Conservation (phyloP, 2,113 vertebrate genomes). For the Sturnus vulgaris region DNA sequence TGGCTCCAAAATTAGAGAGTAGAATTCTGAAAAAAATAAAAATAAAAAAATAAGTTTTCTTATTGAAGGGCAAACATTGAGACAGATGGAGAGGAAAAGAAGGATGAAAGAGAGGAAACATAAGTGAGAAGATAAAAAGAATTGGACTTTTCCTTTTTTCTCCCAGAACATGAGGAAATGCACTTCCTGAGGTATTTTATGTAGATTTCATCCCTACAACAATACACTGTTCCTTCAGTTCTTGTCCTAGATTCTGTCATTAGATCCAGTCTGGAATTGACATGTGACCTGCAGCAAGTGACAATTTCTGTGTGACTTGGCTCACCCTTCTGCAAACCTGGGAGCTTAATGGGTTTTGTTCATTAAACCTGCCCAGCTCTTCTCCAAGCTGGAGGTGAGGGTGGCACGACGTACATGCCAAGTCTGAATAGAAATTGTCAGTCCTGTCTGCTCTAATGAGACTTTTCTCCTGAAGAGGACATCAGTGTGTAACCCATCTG, state of each 20-base stretch:
- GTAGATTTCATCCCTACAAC: accelerated
- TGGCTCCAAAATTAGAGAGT: background rate
- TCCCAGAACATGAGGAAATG: background rate
- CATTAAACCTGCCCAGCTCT: background rate
- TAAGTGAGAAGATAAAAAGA: background rate
- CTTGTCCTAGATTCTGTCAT: background rate
- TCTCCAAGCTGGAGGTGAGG: background rate
- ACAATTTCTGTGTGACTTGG: background rate
- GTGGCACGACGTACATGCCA: background rate
- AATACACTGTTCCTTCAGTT: background rate
- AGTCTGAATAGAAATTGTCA: background rate
- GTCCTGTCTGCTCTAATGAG: background rate
- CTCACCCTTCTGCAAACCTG: background rate
- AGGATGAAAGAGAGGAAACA: background rate
- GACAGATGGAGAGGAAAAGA: background rate
- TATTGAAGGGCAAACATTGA: background rate
- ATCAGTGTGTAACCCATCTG: background rate
- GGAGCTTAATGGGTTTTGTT: background rate
- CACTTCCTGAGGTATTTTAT: background rate
- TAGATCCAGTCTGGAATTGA: background rate
- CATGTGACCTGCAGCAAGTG: background rate
- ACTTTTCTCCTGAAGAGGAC: background rate
- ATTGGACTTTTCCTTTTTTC: background rate
- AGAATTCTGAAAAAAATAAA: background rate
- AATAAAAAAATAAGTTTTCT: background rate